Evolutionary conservation across 2,113 vertebrate genomes (phyloP), one percentile per base, ranked within the genome.

Genomic region (Stercorarius parasiticus): DNA sequence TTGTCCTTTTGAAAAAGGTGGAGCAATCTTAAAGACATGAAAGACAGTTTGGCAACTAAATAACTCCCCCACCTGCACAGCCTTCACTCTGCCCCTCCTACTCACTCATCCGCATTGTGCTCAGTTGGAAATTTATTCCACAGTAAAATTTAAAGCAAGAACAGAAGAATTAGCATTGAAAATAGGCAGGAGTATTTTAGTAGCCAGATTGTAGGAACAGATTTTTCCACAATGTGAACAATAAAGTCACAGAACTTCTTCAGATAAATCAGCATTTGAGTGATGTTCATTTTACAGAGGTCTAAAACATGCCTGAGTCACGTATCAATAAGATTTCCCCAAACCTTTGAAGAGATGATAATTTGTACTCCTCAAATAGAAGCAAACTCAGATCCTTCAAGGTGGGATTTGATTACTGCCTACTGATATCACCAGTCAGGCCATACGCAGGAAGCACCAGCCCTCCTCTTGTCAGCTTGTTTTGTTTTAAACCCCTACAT

Each of bases 1-100:
- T 49, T 23, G 45, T 79, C 74, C 92, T 94, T 82, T 88, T 25
- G 61, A 80, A 79, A 93, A 85, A 86, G 42, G 82, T 82, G 78
- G 73, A 88, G 73, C 70, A 89, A 85, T 61, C 49, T 49, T 76
- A 2, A 10, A 87, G 74, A 43, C 17, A 4, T 40, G 90, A 87
- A 66, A 89, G 78, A 50, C 91, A 82, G 30, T 82, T 93, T 87
- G 82, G 66, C 34, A 92, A 82, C 6, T 23, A 21, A 72, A 27
- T 14, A 64, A 94, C 74, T 88, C 52, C 70, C 65, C 43, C 73
- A 82, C 47, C 94, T 58, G 82, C 91, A 76, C 61, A 90, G 58
- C 79, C 64, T 73, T 66, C 93, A 29, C 82, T 90, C 82, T 42
- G 91, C 64, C 80, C 76, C 94, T 90, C 91, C 94, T 25, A 45